These are phyloP conservation scores for Phalacrocorax pelagicus DNA, from an alignment of 2,113 vertebrate species.

Conservation along the genomic window DNA sequence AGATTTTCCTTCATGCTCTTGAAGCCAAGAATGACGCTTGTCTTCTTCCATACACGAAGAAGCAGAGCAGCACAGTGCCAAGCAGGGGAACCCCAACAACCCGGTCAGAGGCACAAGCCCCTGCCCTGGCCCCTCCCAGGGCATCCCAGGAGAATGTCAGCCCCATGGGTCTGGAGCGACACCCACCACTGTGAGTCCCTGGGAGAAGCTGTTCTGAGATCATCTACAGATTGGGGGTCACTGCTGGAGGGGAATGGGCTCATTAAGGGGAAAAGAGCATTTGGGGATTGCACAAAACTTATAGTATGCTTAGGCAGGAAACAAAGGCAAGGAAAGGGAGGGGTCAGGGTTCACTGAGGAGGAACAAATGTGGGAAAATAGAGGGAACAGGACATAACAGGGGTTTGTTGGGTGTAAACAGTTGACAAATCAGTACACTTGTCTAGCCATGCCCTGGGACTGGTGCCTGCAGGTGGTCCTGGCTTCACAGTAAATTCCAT, in stretches of 20 bases:
- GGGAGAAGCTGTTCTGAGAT: not conserved
- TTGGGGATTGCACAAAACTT: not conserved
- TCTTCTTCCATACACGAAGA: not conserved
- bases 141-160: not conserved
- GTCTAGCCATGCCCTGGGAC: too few species aligned
- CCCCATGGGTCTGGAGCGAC: too few species aligned
- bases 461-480: not conserved
- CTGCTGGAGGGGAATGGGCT: not conserved
- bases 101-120: not conserved
- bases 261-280: not conserved
- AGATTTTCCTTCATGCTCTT: not conserved
- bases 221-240: not conserved
- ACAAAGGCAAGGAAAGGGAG: not conserved
- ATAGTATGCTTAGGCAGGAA: not conserved
- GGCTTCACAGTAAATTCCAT: not conserved
- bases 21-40: not conserved
- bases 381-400: not conserved
- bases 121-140: not conserved
- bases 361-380: not conserved
- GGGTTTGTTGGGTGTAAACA: not conserved
- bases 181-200: not conserved
- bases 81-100: not conserved
- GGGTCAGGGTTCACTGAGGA: not conserved
- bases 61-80: not conserved
- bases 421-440: rapidly evolving